Evolutionary conservation across 2,113 vertebrate species (phyloP), one percentile per base, ranked within the genome.

Genomic region (Ginglymostoma cirratum): DNA sequence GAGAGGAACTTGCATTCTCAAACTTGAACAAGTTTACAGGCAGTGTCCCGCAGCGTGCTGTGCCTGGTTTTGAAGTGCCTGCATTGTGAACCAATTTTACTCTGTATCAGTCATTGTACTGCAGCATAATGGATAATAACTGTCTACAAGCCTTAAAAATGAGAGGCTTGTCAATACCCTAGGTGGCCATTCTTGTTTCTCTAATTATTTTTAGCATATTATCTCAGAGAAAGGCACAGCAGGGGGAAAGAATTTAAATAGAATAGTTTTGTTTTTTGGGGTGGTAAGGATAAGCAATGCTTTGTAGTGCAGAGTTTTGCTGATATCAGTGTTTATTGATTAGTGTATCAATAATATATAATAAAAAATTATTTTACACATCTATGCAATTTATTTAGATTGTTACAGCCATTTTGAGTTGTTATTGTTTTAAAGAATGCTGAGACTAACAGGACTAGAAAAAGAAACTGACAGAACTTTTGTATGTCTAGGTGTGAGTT

Each of bases 131-230:
- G 94, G 94, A 95, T 95, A 95, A 95, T 95, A 95, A 72, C 67
- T 95, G 67, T 95, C 94, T 95, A 67, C 24, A 52, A 45, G 45
- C 45, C 38, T 72, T 95, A 95, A 45, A 95, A 95, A 95, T 95
- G 94, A 72, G 94, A 95, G 94, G 69, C 45, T 95, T 76, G 67
- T 95, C 94, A 72, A 95, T 95, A 72, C 69, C 94, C 94, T 48
- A 95, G 94, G 94, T 95, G 67, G 69, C 70, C 67, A 72, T 95
- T 95, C 69, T 45, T 76, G 69, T 70, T 72, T 95, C 69, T 95
- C 94, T 95, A 72, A 95, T 95, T 95, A 95, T 72, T 95, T 95
- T 95, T 70, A 69, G 93, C 93, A 94, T 70, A 94, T 70, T 76
- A 48, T 95, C 94, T 95, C 45, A 15, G 45, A 95, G 67, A 72